A percentile compares a stretch with the other conserved stretches of the same genome.
phyloP scores from a whole-genome alignment of 2,797 vertebrate genomes.

The Sebastiscus tertius region DNA sequence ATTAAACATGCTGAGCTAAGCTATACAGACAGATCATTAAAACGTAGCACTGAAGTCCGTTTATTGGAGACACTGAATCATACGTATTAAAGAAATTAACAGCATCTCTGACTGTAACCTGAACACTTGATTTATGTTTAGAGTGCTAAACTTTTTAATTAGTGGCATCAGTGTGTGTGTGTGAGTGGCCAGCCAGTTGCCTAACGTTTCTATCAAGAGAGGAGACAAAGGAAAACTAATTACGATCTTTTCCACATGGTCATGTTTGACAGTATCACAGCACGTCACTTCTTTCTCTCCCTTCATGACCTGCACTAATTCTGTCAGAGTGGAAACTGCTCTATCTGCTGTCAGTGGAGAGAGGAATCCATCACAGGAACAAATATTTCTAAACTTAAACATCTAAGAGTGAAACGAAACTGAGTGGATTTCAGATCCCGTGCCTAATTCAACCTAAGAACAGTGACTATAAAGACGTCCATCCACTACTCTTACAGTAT shows the following conservation, averaged over 20 bases:
- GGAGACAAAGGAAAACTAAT: conserved; percentile 52
- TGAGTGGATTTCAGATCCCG: background rate
- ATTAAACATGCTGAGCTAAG: conserved; percentile 52
- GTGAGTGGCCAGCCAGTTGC: conserved; percentile 6
- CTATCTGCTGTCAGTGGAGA: conserved; percentile 11
- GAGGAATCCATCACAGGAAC: conserved; percentile 9
- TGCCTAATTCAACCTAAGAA: background rate
- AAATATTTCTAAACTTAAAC: conserved; percentile 26
- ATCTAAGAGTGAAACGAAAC: background rate
- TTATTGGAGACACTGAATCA: conserved; percentile 22
- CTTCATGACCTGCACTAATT: conserved; percentile 38
- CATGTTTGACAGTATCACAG: conserved; percentile 43
- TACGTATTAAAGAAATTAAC: conserved; percentile 34
- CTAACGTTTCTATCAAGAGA: conserved; percentile 32
- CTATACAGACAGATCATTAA: conserved; percentile 47
- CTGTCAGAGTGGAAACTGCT: conserved; percentile 16
- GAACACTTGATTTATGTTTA: conserved; percentile 34
- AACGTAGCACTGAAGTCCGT: conserved; percentile 27
- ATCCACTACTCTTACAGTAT: background rate
- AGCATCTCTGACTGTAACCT: conserved; percentile 1
- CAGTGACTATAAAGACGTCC: background rate
- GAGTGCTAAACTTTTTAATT: conserved; percentile 52
- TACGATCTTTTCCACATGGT: conserved; percentile 27
- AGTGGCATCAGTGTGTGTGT: conserved; percentile 10
- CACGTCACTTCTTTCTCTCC: conserved; percentile 19